Evolutionary conservation across 2,797 vertebrate species (phyloP).

Genomic region (Botia almorhae): DNA sequence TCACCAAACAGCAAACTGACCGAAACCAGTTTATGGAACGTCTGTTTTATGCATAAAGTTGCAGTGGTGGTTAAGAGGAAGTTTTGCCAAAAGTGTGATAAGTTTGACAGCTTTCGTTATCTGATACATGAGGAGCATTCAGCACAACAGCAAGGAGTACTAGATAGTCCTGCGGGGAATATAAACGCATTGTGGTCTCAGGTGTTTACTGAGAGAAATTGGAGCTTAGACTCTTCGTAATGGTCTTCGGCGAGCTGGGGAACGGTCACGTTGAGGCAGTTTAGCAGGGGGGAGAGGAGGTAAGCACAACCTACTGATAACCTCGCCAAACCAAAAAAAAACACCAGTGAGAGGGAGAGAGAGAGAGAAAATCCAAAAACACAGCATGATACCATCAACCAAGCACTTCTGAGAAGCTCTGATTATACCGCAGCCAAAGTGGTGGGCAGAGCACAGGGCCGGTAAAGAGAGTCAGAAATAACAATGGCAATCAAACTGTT

Average conservation of each 20-base stretch:
- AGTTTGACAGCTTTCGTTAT: constrained; percentile 31
- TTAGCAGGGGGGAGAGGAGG: constrained; percentile 40
- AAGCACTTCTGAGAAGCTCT: constrained; percentile 46
- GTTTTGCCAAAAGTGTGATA: constrained; percentile 4
- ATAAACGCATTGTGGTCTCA: constrained; percentile 47
- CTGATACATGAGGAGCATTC: constrained; percentile 42
- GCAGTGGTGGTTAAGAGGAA: constrained; percentile 24
- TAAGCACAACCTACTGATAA: constrained; percentile 51
- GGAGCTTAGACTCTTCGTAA: constrained; percentile 45
- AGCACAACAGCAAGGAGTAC: constrained; percentile 18
- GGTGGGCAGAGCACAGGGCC: constrained; percentile 6
- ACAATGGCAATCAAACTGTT: constrained; percentile 54
- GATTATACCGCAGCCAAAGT: constrained; percentile 46
- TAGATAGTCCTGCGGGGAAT: constrained; percentile 26
- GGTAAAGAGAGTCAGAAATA: constrained; percentile 46
- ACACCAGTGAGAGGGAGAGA: not conserved
- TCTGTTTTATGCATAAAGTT: constrained; percentile 41
- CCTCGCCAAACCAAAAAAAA: constrained; percentile 48
- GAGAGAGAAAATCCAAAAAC: constrained; percentile 10
- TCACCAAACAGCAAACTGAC: constrained; percentile 52
- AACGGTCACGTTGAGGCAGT: constrained; percentile 21
- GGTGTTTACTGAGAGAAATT: constrained; percentile 60
- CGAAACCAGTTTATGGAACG: constrained; percentile 40
- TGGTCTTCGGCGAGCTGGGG: constrained; percentile 47
- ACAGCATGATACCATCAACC: constrained; percentile 51